Percentiles rank a stretch among this genome's conserved stretches.
Evolutionary conservation across 2,113 vertebrate genomes (phyloP).

Genomic region (Cacatua alba): DNA sequence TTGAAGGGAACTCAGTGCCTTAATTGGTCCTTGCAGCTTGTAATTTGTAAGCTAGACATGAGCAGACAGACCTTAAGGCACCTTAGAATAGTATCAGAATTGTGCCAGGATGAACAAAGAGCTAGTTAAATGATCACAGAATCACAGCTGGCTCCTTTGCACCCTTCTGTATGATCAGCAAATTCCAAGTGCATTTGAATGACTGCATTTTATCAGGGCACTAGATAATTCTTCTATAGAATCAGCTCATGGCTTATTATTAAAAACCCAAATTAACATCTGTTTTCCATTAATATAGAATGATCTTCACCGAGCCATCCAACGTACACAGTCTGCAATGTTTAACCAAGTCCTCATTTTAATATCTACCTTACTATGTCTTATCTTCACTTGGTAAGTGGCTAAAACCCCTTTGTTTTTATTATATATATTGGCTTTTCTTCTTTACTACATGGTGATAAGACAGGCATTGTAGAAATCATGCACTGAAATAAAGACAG

Average conservation of each 20-base stretch:
- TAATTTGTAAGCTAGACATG: conserved; percentile 26
- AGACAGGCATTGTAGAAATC: neutral
- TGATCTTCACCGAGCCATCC: conserved; percentile 87
- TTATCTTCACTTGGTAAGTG: conserved; percentile 90
- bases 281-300: conserved; percentile 76
- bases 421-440: neutral
- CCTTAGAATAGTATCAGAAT: neutral
- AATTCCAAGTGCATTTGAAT: neutral
- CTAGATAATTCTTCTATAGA: neutral
- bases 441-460: neutral
- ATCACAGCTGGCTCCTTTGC: neutral
- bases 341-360: conserved; percentile 89
- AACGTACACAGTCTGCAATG: conserved; percentile 87
- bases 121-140: neutral
- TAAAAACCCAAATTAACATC: neutral
- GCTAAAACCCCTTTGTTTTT: neutral
- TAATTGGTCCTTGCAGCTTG: conserved; percentile 16
- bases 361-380: conserved; percentile 86
- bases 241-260: neutral
- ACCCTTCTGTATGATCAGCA: neutral
- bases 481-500: neutral
- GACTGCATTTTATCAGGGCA: neutral
- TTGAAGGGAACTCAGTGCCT: neutral
- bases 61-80: conserved; percentile 22
- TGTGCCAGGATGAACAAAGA: conserved; percentile 2